These are phyloP conservation scores for Orycteropus afer DNA, from an alignment of 2,113 vertebrate species.

Conservation along the genomic window DNA sequence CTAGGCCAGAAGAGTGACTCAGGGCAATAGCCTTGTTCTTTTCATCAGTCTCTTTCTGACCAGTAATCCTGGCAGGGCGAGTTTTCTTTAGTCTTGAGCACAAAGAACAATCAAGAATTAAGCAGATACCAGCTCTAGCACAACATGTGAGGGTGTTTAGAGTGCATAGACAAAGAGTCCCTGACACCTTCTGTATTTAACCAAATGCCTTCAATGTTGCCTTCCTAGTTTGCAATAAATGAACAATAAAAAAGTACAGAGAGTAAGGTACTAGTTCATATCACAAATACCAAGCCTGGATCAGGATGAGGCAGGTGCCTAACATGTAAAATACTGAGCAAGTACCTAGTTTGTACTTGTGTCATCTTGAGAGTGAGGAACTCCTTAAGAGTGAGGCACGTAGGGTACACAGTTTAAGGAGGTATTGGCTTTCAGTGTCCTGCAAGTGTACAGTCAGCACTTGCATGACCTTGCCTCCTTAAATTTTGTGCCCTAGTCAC, in stretches of 20 bases:
- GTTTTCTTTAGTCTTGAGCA: background rate
- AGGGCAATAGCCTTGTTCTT: too few species aligned
- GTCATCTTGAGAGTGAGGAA: background rate
- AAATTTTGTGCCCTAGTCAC: background rate
- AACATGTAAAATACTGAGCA: fast-evolving
- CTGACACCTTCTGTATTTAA: background rate
- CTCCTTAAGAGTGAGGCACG: background rate
- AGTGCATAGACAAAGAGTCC: background rate
- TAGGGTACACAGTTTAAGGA: background rate
- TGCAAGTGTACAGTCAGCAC: too few species aligned
- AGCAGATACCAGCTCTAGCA: background rate
- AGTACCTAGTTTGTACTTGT: background rate
- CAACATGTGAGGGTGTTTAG: background rate
- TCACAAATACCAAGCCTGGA: background rate
- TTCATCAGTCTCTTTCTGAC: too few species aligned
- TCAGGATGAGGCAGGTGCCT: background rate
- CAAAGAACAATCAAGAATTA: background rate
- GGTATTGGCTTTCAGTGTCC: background rate
- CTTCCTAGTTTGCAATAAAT: background rate
- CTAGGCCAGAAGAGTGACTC: too few species aligned
- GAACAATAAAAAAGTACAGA: background rate
- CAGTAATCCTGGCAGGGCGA: too few species aligned
- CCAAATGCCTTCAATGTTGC: background rate
- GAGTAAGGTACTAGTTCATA: background rate
- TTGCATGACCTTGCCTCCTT: fast-evolving